Evolutionary conservation across 2,888 invertebrate genomes (phyloP).

Genomic region (Agrotis exclamationis): DNA sequence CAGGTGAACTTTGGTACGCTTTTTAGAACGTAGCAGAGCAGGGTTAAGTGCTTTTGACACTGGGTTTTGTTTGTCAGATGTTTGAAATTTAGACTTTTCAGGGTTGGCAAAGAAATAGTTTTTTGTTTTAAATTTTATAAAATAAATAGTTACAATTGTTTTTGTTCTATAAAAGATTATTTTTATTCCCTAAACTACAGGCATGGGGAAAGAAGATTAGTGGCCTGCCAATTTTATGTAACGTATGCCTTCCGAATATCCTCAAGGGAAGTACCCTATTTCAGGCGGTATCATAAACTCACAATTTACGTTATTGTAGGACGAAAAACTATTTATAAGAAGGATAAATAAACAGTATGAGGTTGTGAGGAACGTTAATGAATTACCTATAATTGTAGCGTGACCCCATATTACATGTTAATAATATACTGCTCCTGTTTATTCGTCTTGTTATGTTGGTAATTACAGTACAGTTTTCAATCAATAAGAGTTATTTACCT

Average conservation of each 20-base stretch:
- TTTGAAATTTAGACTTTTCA: too few relatives aligned
- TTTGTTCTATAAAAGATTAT: constrained; percentile 5
- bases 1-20: constrained; percentile 28
- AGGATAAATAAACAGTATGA: neutral
- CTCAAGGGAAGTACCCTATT: constrained; percentile 33
- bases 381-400: neutral
- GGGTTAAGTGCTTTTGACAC: constrained; percentile 18
- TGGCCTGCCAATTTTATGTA: constrained; percentile 40
- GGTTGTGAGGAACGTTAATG: too few relatives aligned
- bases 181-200: constrained; percentile 6
- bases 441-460: neutral
- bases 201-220: constrained; percentile 30
- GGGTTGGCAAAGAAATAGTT: too few relatives aligned
- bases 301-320: constrained; percentile 36
- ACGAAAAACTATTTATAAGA: constrained; percentile 6
- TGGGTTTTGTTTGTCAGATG: neutral
- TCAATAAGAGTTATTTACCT: too few relatives aligned
- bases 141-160: too few relatives aligned
- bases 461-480: neutral
- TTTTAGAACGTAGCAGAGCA: constrained; percentile 1
- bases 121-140: too few relatives aligned
- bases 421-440: constrained; percentile 2
- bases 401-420: too few relatives aligned
- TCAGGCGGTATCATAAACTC: constrained; percentile 43
- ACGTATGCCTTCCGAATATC: constrained; percentile 35